Base-by-base conservation (phyloP, 1,140 invertebrate genomes). In the Marisa cornuarietis region DNA sequence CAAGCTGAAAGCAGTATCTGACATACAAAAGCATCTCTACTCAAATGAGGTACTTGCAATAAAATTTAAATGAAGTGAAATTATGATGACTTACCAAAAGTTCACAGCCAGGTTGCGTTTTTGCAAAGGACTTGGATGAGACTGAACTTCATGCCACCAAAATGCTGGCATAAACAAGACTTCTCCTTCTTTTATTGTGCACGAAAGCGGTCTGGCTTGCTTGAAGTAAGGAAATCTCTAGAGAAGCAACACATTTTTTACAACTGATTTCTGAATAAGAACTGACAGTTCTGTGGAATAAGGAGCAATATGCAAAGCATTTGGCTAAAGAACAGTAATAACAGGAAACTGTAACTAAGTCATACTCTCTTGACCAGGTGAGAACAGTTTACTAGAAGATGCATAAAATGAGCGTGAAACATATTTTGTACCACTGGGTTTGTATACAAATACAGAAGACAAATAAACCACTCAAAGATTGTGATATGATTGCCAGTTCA, bases 101-200 rank as follows among this genome's bases (percentile, higher is more conserved):
- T 89, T 90, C 16, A 90, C 85, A 69, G 89, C 89, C 54, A 89
- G 77, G 74, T 90, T 90, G 72, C 88, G 82, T 18, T 84, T 79
- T 72, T 85, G 72, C 69, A 74, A 26, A 16, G 52, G 31, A 69
- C 82, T 87, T 16, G 89, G 89, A 61, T 76, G 83, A 4, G 89
- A 90, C 75, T 88, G 85, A 22, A 90, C 89, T 76, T 90, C 89
- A 77, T 90, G 89, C 89, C 89, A 89, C 89, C 89, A 90, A 66
- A 87, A 90, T 24, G 87, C 79, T 10, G 89, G 89, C 84, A 89
- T 86, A 80, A 85, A 90, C 9, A 90, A 71, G 42, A 89, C 87
- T 65, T 90, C 89, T 10, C 89, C 89, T 65, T 87, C 85, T 42
- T 81, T 79, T 71, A 90, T 87, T 22, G 87, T 89, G 78, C 89